Base-by-base conservation (phyloP, 2,113 vertebrate genomes). In the Herpetotheres cachinnans region DNA sequence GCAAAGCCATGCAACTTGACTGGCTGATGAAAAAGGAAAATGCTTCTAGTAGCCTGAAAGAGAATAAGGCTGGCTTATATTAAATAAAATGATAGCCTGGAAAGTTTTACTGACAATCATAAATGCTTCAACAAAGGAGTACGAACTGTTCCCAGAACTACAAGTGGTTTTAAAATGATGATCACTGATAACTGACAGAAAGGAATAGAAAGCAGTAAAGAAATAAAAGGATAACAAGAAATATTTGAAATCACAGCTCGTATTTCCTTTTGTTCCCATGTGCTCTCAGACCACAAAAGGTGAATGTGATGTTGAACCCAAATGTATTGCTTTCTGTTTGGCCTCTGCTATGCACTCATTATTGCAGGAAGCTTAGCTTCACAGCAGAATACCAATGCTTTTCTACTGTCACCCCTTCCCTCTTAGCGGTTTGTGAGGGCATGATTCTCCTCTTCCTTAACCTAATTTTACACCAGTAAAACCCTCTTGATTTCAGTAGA, bases 331-430 rank as follows among this genome's bases (percentile, higher is more conserved):
- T 85, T 91, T 96, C 70, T 88, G 50, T 38, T 93, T 86, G 97
- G 87, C 94, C 96, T 93, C 93, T 93, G 92, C 94, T 71, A 27
- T 67, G 94, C 81, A 61, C 94, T 96, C 90, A 93, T 94, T 95
- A 95, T 47, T 91, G 90, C 92, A 96, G 95, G 79, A 93, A 90
- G 79, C 90, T 74, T 59, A 52, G 67, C 62, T 74, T 81, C 82
- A 47, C 59, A 16, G 82, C 6, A 81, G 91, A 96, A 97, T 96
- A 74, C 61, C 85, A 96, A 86, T 83, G 84, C 52, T 81, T 69
- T 70, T 4, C 70, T 32, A 36, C 47, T 76, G 56, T 38, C 46
- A 46, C 65, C 67, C 40, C 46, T 62, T 74, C 29, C 56, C 85
- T 76, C 46, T 56, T 71, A 40, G 38, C 34, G 67, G 32, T 86